Evolutionary conservation across 1,140 invertebrate genomes (phyloP), one percentile per base, ranked within the genome.

Genomic region (Capitella teleta): DNA sequence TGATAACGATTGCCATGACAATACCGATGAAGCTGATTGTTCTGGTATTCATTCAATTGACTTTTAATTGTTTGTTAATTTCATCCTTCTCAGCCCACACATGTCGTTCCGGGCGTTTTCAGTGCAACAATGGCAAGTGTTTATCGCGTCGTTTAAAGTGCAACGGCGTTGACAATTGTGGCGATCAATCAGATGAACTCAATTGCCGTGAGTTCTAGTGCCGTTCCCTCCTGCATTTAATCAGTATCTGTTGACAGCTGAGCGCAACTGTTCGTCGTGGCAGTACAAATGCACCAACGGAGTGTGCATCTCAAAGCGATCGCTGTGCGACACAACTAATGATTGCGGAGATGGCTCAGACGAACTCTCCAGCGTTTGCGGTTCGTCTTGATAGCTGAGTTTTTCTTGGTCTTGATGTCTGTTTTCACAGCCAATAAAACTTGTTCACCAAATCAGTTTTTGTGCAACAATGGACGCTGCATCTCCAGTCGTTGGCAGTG

Each of bases 171-270:
- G 21, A 51, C 28, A 30, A 52, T 60, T 96, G 93, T 63, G 86
- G 87, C 0, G 93, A 98, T 67, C 84, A 83, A 12, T 87, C 85
- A 2, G 94, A 99, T 68, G 94, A 98, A 90, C 82, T 84, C 1
- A 63, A 80, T 80, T 76, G 55, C 40, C 28, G 45, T 40, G 10
- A 45, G 6, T 6, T 45, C 21, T 28, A 21, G 5, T 45, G 43
- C n/a, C n/a, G n/a, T n/a, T n/a, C n/a, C n/a, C n/a, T n/a, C n/a
- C n/a, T n/a, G n/a, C n/a, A n/a, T n/a, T n/a, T n/a, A n/a, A n/a
- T n/a, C n/a, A n/a, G n/a, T n/a, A n/a, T n/a, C n/a, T n/a, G n/a
- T n/a, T n/a, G n/a, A n/a, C n/a, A n/a, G n/a, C n/a, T n/a, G n/a
- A n/a, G n/a, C n/a, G 47, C 3, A 37, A 24, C 10, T 49, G 52